Evolutionary conservation across 1,140 invertebrate species (phyloP), one percentile per base, ranked within the genome.

Genomic region (Pentalonia nigronervosa): DNA sequence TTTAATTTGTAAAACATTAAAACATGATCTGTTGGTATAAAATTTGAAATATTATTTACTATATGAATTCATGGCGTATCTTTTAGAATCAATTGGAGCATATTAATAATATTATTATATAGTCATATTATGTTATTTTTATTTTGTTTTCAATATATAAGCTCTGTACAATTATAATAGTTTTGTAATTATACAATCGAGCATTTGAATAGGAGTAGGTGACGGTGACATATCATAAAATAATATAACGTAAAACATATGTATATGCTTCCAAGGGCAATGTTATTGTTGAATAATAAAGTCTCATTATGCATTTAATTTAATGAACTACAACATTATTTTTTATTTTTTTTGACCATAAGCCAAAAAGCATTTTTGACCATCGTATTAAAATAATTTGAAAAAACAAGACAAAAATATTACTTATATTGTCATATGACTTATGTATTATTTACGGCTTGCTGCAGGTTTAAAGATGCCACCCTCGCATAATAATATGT

Each of bases 301-400:
- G 9, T 30, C 7, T 45, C 41, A 45, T 41, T 86, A 41, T 86
- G 25, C 30, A 86, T 47, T 86, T 30, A 86, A 45, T 86, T 45
- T 86, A 45, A 47, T 45, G 41, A 47, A 41, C 11, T 86, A 86
- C 4, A 25, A 41, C 47, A 86, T 86, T n/a, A 36, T 36, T 34
- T 20, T 17, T 36, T 81, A n/a, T 76, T n/a, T 41, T 41, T 84
- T 41, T 86, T 86, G 84, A 45, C 14, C 23, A 45, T 86, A 47
- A 86, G 84, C 84, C 84, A 86, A 45, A 45, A 86, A 84, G 11
- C 25, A 41, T 86, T 86, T 86, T 86, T 86, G 41, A 86, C 84
- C 8, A 86, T 86, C 84, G 84, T 45, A 86, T 86, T 86, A 25
- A 86, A 86, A 47, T 86, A 86, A 86, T 86, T 23, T 9, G 20